phyloP scores from a whole-genome alignment of 2,113 vertebrate genomes.

The Notarius quadriscutis region DNA sequence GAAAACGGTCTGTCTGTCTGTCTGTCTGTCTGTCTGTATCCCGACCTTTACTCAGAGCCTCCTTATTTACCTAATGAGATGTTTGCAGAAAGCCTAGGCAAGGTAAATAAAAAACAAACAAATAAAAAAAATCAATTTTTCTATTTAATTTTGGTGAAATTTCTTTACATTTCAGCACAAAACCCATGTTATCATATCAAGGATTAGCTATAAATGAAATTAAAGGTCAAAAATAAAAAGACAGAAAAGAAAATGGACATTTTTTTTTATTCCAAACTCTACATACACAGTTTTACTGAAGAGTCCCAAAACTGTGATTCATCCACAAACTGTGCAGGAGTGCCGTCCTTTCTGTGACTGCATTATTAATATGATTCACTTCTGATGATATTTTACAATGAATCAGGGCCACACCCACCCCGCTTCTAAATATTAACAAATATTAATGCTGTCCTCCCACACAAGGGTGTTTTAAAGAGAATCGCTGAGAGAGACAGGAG shows the following conservation, averaged over 20 bases:
- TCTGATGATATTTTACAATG: background rate
- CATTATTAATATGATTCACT: background rate
- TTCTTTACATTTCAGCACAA: background rate
- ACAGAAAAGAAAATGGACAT: background rate
- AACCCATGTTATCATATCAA: background rate
- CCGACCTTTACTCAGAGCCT: background rate
- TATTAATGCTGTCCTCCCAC: background rate
- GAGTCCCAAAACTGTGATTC: background rate
- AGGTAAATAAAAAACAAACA: background rate
- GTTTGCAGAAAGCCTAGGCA: background rate
- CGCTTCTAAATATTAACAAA: background rate
- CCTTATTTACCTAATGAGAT: background rate
- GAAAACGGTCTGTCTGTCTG: too few species aligned
- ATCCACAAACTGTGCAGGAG: background rate
- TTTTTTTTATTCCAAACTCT: background rate
- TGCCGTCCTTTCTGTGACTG: background rate
- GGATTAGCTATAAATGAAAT: background rate
- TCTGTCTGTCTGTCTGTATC: background rate
- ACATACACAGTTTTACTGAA: background rate
- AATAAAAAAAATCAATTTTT: too few species aligned
- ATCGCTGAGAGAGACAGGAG: background rate
- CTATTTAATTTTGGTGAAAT: background rate
- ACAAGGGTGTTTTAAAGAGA: background rate
- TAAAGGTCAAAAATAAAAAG: background rate
- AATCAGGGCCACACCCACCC: background rate